phyloP scores from a whole-genome alignment of 1,140 invertebrate species.

The Cotesia typhae region DNA sequence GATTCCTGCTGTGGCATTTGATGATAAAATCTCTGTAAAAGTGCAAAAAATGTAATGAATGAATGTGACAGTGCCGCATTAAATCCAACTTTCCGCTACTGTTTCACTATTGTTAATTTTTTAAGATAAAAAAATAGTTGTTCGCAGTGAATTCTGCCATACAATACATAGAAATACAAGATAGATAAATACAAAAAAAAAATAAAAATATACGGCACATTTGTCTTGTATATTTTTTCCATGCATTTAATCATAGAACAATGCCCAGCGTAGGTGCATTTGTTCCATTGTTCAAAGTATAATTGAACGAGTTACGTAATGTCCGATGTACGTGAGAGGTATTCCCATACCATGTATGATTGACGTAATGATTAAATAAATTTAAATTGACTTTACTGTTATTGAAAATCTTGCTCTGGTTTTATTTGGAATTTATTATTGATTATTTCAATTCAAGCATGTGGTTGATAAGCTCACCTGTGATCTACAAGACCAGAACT shows the following conservation, averaged over 20 bases:
- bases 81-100: not conserved
- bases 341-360: not conserved
- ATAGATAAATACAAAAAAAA: not conserved
- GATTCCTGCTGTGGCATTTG: slow-evolving; percentile 82
- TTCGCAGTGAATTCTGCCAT: not conserved
- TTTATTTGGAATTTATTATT: no score
- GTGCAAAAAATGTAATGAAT: slow-evolving; percentile 27
- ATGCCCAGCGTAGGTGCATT: not conserved
- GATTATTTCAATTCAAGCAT: no score
- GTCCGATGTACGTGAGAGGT: not conserved
- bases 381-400: not conserved
- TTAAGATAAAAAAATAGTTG: no score
- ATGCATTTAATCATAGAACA: slow-evolving; percentile 7
- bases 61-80: not conserved
- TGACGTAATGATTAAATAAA: not conserved
- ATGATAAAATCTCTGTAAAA: slow-evolving; percentile 69
- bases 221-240: slow-evolving; percentile 1
- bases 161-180: no score
- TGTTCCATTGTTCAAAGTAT: slow-evolving; percentile 7
- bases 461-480: slow-evolving; percentile 61
- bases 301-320: slow-evolving; percentile 24
- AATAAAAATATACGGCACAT: not conserved
- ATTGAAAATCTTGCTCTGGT: no score
- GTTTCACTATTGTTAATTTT: not conserved
- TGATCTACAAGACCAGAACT: slow-evolving; percentile 74